These are phyloP conservation scores for Meloidogyne floridensis DNA, from an alignment of 1,140 invertebrate genomes.

Conservation along the genomic window DNA sequence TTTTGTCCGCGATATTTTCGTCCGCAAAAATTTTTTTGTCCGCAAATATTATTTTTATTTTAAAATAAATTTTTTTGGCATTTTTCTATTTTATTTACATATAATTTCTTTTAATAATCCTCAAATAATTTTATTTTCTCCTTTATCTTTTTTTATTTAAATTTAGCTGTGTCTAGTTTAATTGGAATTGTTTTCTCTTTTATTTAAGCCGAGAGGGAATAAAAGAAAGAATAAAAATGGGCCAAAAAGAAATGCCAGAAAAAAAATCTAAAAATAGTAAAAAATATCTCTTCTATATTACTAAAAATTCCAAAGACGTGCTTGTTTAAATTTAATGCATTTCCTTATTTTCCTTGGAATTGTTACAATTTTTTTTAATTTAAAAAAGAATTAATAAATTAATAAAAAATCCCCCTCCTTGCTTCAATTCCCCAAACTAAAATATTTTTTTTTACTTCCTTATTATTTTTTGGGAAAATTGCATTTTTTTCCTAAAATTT, in stretches of 20 bases:
- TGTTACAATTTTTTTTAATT: not conserved
- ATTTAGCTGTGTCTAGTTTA: not conserved
- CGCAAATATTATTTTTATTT: too few relatives aligned
- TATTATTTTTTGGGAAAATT: too few relatives aligned
- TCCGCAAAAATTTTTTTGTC: too few relatives aligned
- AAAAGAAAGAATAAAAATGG: not conserved
- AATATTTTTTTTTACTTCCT: too few relatives aligned
- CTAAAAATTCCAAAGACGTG: not conserved
- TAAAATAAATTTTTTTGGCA: not conserved
- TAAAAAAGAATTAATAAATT: not conserved
- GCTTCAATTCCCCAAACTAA: too few relatives aligned
- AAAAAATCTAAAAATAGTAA: not conserved
- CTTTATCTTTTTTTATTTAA: not conserved
- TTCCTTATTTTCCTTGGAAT: not conserved
- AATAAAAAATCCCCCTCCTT: not conserved
- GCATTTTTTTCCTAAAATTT: too few relatives aligned
- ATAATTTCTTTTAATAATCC: not conserved
- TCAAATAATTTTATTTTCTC: not conserved
- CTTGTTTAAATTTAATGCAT: slow-evolving; percentile 5
- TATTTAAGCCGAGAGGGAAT: not conserved
- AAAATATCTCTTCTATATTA: not conserved
- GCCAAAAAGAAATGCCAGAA: not conserved
- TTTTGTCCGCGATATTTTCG: too few relatives aligned
- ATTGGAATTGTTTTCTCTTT: not conserved
- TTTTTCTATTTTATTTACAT: not conserved